phyloP scores from a whole-genome alignment of 2,888 invertebrate species.

The Microdon myrmicae region DNA sequence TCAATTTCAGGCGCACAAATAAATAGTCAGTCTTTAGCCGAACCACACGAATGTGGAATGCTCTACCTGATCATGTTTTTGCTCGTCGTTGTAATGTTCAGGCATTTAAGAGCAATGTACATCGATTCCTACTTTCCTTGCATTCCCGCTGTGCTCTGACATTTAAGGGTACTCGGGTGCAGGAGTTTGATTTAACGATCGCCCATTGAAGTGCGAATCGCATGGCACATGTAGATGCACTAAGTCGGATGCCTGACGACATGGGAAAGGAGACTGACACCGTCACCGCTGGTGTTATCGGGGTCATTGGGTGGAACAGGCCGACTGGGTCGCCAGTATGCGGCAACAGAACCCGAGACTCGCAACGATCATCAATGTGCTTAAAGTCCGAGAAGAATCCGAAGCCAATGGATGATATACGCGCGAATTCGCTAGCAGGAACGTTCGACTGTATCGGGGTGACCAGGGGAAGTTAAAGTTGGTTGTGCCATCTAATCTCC shows the following conservation, averaged over 20 bases:
- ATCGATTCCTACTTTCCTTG: too few species aligned
- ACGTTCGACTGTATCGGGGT: conserved; percentile 8
- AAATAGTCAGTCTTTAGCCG: too few species aligned
- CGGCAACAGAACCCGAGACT: conserved; percentile 9
- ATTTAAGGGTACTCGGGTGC: too few species aligned
- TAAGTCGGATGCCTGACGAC: conserved; percentile 7
- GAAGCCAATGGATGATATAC: conserved; percentile 1
- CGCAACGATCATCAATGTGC: conserved; percentile 4
- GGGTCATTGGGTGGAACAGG: conserved; percentile 2
- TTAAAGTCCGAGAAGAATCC: conserved; percentile 6
- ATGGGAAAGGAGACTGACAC: conserved; percentile 7
- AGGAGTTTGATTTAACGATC: conserved; percentile 3
- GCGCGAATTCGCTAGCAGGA: conserved; percentile 2
- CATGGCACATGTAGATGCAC: conserved; percentile 4
- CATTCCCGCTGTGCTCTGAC: too few species aligned
- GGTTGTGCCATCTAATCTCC: conserved; percentile 8
- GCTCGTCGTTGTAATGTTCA: too few species aligned
- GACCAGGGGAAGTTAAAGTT: conserved; percentile 5
- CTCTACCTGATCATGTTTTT: too few species aligned
- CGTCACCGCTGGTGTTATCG: conserved; percentile 3
- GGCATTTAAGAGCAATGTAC: too few species aligned
- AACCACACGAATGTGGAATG: too few species aligned
- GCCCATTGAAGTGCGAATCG: conserved; percentile 8
- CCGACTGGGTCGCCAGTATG: conserved; percentile 9
- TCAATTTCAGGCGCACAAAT: too few species aligned